Percentiles rank a stretch among this genome's conserved stretches.
These are phyloP conservation scores for Oryzias dopingdopingensis DNA, from an alignment of 2,797 vertebrate genomes.

Conservation along the genomic window DNA sequence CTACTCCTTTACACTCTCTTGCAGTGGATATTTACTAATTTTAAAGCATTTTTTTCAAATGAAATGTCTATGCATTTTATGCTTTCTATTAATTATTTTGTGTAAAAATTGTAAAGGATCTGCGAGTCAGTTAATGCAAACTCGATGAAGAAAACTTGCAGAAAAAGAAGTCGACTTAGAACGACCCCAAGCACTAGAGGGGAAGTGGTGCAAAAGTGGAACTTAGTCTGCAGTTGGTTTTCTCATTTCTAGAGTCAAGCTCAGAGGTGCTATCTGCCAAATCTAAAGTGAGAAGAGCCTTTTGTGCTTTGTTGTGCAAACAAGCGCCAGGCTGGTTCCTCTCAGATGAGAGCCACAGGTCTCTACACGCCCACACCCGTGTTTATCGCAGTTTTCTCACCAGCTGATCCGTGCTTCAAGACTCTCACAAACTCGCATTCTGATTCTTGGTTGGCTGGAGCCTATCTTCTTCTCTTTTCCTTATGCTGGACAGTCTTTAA, in stretches of 20 bases:
- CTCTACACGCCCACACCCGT: constrained; percentile 59
- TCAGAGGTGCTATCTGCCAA: constrained; percentile 9
- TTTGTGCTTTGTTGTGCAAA: constrained; percentile 18
- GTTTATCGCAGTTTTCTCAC: constrained; percentile 48
- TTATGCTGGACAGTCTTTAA: not conserved
- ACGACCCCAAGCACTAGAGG: constrained; percentile 5
- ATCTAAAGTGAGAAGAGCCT: constrained; percentile 29
- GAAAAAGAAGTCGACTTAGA: not conserved
- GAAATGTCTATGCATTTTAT: no score
- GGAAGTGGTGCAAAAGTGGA: constrained; percentile 45
- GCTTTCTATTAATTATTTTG: not conserved
- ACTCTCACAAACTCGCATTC: constrained; percentile 7
- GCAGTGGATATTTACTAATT: not conserved
- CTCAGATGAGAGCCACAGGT: constrained; percentile 44
- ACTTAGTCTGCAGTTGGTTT: constrained; percentile 12
- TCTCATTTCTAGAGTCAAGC: constrained; percentile 29
- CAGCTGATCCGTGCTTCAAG: constrained; percentile 40
- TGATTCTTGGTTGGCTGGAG: constrained; percentile 6
- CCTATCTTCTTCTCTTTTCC: constrained; percentile 11
- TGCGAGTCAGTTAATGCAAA: no score
- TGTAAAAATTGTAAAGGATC: not conserved
- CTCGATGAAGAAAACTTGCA: not conserved
- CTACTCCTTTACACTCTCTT: no score
- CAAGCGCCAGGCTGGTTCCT: constrained; percentile 20
- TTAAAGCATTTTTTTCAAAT: no score